Percentiles rank a stretch among this genome's conserved stretches.
Conservation (phyloP, 1,140 invertebrate genomes). For the Dufourea novaeangliae region DNA sequence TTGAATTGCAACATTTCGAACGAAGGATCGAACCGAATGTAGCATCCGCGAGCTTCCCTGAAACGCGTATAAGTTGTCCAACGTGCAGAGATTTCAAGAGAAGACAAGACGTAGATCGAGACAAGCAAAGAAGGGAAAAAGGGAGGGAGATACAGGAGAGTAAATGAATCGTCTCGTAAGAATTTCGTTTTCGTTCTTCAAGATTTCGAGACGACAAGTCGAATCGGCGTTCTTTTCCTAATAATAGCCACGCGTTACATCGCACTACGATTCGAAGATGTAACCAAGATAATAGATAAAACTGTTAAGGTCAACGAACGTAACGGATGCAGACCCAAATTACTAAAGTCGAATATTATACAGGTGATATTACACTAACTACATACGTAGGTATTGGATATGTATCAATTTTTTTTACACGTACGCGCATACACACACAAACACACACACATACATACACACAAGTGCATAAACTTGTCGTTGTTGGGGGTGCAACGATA, state of each 20-base stretch:
- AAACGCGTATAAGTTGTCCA: neutral
- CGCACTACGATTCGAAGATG: conserved; percentile 23
- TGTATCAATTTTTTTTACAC: conserved; percentile 57
- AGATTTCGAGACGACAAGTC: neutral
- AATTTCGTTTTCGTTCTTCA: neutral
- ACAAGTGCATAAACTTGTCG: conserved; percentile 48
- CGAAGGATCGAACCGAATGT: neutral
- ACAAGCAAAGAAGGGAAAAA: neutral
- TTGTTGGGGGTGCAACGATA: neutral
- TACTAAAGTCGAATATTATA: conserved; percentile 60
- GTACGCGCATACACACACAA: conserved; percentile 56
- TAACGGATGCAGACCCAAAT: conserved; percentile 7
- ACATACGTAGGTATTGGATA: conserved; percentile 55
- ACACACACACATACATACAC: conserved; percentile 42
- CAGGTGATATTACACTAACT: conserved; percentile 66
- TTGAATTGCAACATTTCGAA: neutral
- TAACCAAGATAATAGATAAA: conserved; percentile 31
- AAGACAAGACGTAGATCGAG: neutral
- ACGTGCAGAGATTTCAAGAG: neutral
- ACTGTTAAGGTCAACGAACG: neutral
- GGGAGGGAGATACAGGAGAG: neutral
- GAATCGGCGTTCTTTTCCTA: neutral
- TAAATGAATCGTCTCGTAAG: too few species aligned
- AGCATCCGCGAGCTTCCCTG: neutral
- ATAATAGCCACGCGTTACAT: conserved; percentile 29